Base-by-base conservation (phyloP, 2,888 invertebrate species). In the Tanytarsus gracilentus region DNA sequence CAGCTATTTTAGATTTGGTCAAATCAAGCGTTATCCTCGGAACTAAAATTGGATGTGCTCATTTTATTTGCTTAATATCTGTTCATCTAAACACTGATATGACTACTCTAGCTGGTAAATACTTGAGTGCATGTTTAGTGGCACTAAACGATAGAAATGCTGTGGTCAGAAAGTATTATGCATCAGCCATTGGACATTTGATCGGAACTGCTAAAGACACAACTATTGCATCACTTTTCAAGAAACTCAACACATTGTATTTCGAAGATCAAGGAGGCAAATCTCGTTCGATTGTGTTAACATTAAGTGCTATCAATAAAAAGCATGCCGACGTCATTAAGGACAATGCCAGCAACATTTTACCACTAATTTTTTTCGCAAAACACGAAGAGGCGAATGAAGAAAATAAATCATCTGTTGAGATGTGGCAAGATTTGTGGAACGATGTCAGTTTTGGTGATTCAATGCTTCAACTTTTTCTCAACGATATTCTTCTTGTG, bases 371-470 rank as follows among this genome's bases (percentile, higher is more conserved):
- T 21, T 95, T 93, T 71, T 81, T 92, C 64, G 95, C 92, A 9
- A 94, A 92, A 89, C 94, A 94, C 68, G 86, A 83, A 16, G 83
- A 85, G 66, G 83, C 84, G 68, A 81, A 79, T 14, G 80, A 82
- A 21, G 79, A 79, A 63, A 79, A 79, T 63, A 77, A 77, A 64
- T 68, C 68, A 9, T 82, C 82, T 9, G 78, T 86, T 63, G 85
- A 86, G 67, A 74, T 85, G 63, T 95, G 88, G 84, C 87, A 86
- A 63, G 93, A 94, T 69, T 78, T 93, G 39, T 95, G 94, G 94
- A 80, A 82, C 49, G 94, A 94, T 68, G 83, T 88, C 29, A 86
- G 89, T 63, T 89, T 90, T n/a, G 86, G 88, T n/a, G 94, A 91
- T 75, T 81, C 81, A 51, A 92, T 89, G 39, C 84, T 94, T 64